These are phyloP conservation scores for Gorsachius magnificus DNA, from an alignment of 2,797 vertebrate species.

Conservation along the genomic window DNA sequence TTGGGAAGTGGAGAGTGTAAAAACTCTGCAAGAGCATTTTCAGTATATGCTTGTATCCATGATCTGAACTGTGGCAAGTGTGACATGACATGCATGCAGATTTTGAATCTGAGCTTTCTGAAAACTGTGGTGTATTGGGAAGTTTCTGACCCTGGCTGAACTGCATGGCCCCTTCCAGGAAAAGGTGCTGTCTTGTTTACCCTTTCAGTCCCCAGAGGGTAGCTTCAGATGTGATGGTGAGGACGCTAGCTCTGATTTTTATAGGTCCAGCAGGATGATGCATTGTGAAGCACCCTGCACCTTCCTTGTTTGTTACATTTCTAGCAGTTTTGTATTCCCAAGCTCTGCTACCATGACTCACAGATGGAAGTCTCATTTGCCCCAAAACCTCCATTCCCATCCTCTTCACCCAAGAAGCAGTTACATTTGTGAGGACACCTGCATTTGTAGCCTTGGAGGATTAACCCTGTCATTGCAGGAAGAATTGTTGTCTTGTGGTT, in stretches of 20 bases:
- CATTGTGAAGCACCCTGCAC: background rate
- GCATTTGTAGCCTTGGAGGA: background rate
- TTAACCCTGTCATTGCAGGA: background rate
- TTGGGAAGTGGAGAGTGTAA: background rate
- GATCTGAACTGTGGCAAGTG: background rate
- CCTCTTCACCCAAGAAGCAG: background rate
- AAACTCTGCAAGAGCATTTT: background rate
- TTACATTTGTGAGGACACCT: background rate
- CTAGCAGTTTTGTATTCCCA: background rate
- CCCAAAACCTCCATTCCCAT: background rate
- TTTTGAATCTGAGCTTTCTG: background rate
- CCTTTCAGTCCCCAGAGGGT: background rate
- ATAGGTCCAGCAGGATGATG: background rate
- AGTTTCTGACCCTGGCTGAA: background rate
- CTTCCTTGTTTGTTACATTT: background rate
- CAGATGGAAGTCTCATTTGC: background rate
- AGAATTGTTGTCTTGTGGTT: background rate
- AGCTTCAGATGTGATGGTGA: background rate
- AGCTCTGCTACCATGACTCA: background rate
- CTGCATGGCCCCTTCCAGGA: background rate
- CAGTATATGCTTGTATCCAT: background rate
- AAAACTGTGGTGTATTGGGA: background rate
- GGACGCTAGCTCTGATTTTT: background rate
- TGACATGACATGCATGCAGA: accelerated
- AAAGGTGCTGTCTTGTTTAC: background rate